phyloP scores from a whole-genome alignment of 1,140 invertebrate genomes.

The Drosophila ironensis region DNA sequence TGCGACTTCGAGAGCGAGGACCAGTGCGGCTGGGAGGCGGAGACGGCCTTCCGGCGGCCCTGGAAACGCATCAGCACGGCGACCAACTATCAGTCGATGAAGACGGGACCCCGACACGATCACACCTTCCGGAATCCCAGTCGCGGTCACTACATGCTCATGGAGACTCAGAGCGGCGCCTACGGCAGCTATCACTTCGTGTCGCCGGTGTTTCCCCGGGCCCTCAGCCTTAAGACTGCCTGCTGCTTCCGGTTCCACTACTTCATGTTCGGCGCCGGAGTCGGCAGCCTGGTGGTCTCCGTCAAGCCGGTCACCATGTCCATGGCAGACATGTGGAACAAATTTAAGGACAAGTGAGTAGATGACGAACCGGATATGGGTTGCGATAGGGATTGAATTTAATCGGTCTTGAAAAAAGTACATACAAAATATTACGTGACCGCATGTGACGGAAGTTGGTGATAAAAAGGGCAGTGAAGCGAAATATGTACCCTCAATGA shows the following conservation, averaged over 20 bases:
- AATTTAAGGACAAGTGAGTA: constrained; percentile 28
- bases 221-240: constrained; percentile 56
- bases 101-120: constrained; percentile 70
- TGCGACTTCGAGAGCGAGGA: constrained; percentile 74
- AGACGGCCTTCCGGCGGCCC: not conserved
- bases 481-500: too few relatives aligned
- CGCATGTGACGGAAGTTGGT: too few relatives aligned
- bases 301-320: constrained; percentile 50
- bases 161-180: constrained; percentile 40
- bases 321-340: constrained; percentile 35
- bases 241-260: constrained; percentile 77
- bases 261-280: constrained; percentile 71
- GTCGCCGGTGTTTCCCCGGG: constrained; percentile 62
- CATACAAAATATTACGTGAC: too few relatives aligned
- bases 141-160: constrained; percentile 74
- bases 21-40: constrained; percentile 62
- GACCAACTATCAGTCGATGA: constrained; percentile 21
- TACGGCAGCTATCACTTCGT: constrained; percentile 31
- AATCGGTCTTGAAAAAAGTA: too few relatives aligned
- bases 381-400: too few relatives aligned
- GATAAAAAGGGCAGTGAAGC: too few relatives aligned
- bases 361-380: too few relatives aligned
- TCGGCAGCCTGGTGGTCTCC: constrained; percentile 61
- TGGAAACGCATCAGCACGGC: constrained; percentile 60
- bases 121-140: constrained; percentile 50